Base-by-base conservation (phyloP, 2,113 vertebrate species). In the Phaethornis superciliosus region DNA sequence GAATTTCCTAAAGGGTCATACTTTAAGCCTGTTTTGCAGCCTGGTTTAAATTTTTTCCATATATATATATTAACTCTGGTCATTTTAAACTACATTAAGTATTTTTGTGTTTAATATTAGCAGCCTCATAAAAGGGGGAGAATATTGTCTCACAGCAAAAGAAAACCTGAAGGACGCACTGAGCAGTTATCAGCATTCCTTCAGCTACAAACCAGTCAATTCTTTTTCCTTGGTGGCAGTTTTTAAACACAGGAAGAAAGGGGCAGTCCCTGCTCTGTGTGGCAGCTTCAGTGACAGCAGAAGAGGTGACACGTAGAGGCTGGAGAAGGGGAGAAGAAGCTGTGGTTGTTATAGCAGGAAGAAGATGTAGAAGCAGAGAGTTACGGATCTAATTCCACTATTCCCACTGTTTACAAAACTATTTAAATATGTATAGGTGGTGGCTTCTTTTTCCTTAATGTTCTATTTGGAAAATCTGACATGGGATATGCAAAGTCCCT, bases 331-430 rank as follows among this genome's bases (percentile, higher is more conserved):
- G 24, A 60, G 32, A 32, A 81, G 27, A 54, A 58, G n/a, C 51
- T 51, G 55, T 15, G 23, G 20, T 62, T 49, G 37, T 46, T 51
- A 44, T 32, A 52, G 27, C 11, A 16, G n/a, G 24, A 81, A 89
- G 0, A 1, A 69, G 62, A 58, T 0, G 0, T 8, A 26, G n/a
- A 24, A 6, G 6, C 65, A 76, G 37, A 76, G 5, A 10, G 37
- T 42, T 42, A 81, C 21, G 20, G 28, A 49, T 35, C 44, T 56
- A 78, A 40, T 9, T n/a, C 27, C 3, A 2, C 27, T 70, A 46
- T 32, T 74, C 28, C 42, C 9, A 28, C 32, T 52, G 8, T 42
- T 88, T 21, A 40, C 55, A 24, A 46, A 71, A 69, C 30, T 60
- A 44, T 65, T 81, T 52, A 4, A 13, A 16, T 27, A 47, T 17